A percentile compares a stretch with the other conserved stretches of the same genome.
Conservation (phyloP, 2,888 invertebrate genomes). For the Odontomyia ornata region DNA sequence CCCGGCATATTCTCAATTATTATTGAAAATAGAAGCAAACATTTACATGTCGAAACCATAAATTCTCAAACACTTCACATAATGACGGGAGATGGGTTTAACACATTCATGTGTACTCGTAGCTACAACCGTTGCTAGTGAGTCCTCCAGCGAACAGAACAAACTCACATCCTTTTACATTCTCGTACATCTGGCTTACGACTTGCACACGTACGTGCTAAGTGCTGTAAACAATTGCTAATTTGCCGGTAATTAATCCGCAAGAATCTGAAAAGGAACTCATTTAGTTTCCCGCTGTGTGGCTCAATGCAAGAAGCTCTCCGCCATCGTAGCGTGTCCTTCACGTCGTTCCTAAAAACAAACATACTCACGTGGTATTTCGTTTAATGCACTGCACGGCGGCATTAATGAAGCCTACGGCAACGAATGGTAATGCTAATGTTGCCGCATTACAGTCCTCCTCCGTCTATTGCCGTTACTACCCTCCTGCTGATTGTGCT, state of each 20-base stretch:
- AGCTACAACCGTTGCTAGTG: background rate
- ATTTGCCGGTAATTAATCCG: conserved; percentile 49
- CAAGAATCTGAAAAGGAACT: conserved; percentile 33
- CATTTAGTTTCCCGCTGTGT: conserved; percentile 13
- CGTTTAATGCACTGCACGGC: conserved; percentile 19
- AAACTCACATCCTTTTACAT: background rate
- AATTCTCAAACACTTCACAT: background rate
- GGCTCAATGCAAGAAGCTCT: background rate
- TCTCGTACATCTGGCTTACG: conserved; percentile 14
- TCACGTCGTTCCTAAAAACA: background rate
- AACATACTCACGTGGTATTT: background rate
- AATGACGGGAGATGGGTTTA: background rate
- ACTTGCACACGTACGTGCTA: conserved; percentile 33
- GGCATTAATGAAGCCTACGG: conserved; percentile 23
- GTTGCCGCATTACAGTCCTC: background rate
- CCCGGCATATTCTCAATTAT: background rate
- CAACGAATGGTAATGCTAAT: conserved; percentile 1
- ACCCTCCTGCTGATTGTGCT: background rate
- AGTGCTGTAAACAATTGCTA: conserved; percentile 47
- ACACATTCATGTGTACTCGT: no score
- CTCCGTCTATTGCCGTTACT: background rate
- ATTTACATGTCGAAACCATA: background rate
- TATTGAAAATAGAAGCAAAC: conserved; percentile 1
- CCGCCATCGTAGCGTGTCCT: background rate
- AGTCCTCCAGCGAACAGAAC: background rate